Evolutionary conservation across 2,888 invertebrate species (phyloP).

Genomic region (Leptinotarsa rubiginosa): DNA sequence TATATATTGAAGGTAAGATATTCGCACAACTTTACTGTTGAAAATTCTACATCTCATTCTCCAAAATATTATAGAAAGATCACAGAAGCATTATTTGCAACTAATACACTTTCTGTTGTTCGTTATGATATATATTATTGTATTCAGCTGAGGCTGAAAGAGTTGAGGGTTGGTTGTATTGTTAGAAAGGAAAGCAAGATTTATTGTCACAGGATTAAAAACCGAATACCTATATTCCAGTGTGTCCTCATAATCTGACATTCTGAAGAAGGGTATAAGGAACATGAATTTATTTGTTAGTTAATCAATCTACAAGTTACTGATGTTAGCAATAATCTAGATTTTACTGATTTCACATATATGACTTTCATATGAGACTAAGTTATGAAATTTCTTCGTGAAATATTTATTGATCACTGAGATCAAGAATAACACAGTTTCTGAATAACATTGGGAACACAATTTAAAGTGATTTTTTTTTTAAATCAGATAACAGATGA

Average conservation of each 20-base stretch:
- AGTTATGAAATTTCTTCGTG: too few relatives aligned
- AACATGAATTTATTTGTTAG: background rate
- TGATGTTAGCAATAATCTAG: too few relatives aligned
- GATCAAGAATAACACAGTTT: too few relatives aligned
- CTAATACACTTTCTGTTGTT: slow-evolving; percentile 32
- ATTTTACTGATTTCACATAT: background rate
- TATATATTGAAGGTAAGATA: background rate
- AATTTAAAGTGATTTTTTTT: too few relatives aligned
- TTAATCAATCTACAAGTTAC: too few relatives aligned
- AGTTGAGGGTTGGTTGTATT: slow-evolving; percentile 23
- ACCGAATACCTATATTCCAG: slow-evolving; percentile 43
- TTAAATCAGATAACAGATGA: too few relatives aligned
- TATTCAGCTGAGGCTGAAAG: slow-evolving; percentile 13
- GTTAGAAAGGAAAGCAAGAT: slow-evolving; percentile 27
- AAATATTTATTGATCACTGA: too few relatives aligned
- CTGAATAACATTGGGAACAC: too few relatives aligned
- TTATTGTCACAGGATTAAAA: slow-evolving; percentile 45
- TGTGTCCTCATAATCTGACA: slow-evolving; percentile 41
- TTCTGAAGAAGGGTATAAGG: slow-evolving; percentile 32
- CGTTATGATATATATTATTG: slow-evolving; percentile 25
- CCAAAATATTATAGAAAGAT: slow-evolving; percentile 33
- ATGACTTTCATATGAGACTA: too few relatives aligned
- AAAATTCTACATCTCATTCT: slow-evolving; percentile 24
- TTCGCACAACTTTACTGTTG: background rate
- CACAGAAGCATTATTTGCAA: slow-evolving; percentile 31